Evolutionary conservation across 1,140 invertebrate genomes (phyloP), one percentile per base, ranked within the genome.

Genomic region (Drosophila lacertosa): DNA sequence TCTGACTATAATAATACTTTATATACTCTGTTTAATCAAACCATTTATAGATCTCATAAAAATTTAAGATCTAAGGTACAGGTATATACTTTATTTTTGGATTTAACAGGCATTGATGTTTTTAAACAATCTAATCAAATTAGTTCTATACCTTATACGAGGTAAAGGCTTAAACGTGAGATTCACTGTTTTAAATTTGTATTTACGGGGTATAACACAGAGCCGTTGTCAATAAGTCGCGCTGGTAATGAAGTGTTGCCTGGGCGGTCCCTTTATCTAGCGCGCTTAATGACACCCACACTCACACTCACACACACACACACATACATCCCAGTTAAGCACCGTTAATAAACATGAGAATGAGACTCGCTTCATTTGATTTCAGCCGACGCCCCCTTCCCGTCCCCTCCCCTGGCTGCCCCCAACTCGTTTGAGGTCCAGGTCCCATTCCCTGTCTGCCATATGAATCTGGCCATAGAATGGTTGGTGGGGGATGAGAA

Each of bases 261-360:
- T 47, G 62, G 68, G 59, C 66, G 78, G 79, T 76, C 69, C 53
- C 68, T 86, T 89, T 86, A 88, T 86, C 77, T 82, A 68, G 40
- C 74, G 42, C 47, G 44, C 83, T 86, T 88, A 82, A 86, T 86
- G 82, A 88, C 82, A 88, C 82, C 83, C 79, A 80, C 71, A 63
- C 60, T 53, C 24, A 67, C 40, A 71, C 22, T 35, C 18, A 45
- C 44, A 26, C 6, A 33, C 32, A 51, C 47, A 26, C 48, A 64
- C 58, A 58, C 18, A 60, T 45, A 62, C 22, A 58, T 32, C 51
- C 37, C 70, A 59, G 74, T 74, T 74, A 67, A 77, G 82, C 81
- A 88, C 59, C 82, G 81, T 86, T 86, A 86, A 86, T 88, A 86
- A 86, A 86, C 81, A 86, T 88, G 74, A 81, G 81, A 81, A 88